Base-by-base conservation (phyloP, 2,113 vertebrate genomes). In the Mobula birostris region DNA sequence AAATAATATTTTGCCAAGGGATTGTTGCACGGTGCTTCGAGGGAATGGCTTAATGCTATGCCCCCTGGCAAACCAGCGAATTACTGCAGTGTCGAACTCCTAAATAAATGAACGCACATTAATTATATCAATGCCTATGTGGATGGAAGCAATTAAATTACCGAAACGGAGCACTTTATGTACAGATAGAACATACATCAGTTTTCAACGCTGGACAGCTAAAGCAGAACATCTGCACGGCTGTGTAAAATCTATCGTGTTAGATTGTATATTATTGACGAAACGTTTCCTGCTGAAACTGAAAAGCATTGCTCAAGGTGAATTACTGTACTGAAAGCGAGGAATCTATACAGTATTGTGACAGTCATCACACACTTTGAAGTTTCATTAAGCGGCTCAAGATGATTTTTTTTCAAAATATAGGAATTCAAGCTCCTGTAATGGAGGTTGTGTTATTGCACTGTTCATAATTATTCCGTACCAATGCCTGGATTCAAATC, bases 51-150 rank as follows among this genome's bases (percentile, higher is more conserved):
- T 14, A 56, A 48, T 56, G 36, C 70, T 27, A 14, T 74, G 91
- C 91, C 91, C 91, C 24, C 91, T 93, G 91, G 91, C 91, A 93
- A 36, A 27, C 70, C 9, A 56, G 36, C 9, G 68, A 24, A 93
- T 93, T 72, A 93, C 91, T 93, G 24, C 91, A 93, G 29, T 48
- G 21, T 36, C 2, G 32, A 92, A 66, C 70, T 24, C 15, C 11
- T 19, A 11, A 12, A 90, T 90, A 83, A 17, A 24, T 56, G 63
- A 48, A 56, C 17, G 40, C 48, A 61, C 82, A 12, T 66, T 70
- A 21, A 12, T 66, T 70, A 21, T 40, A 66, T 90, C 6, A 36
- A 36, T 5, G 48, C 9, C 14, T 29, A 74, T 11, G 66, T 93
- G 63, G 32, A 14, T 2, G 29, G 1, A 61, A 40, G 9, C 68